A percentile compares a stretch with the other conserved stretches of the same genome.
phyloP scores from a whole-genome alignment of 2,113 vertebrate genomes.

The Malaclemys terrapin region DNA sequence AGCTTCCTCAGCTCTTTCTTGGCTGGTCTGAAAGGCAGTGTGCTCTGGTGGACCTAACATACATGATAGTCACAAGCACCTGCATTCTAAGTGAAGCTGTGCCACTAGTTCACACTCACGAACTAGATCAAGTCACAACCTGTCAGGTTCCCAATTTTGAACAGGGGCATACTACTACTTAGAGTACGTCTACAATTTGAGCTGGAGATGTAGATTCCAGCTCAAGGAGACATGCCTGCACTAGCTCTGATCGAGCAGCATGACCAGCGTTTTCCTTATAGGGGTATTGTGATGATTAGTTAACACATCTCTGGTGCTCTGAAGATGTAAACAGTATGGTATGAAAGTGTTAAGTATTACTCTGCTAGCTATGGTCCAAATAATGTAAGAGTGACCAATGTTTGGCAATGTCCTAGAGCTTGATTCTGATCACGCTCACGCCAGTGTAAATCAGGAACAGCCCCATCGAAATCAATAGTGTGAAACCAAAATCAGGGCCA shows the following conservation, averaged over 20 bases:
- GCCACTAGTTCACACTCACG: background rate
- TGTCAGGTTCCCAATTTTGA: slow-evolving; percentile 47
- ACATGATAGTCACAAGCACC: rapidly evolving
- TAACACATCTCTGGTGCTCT: slow-evolving; percentile 56
- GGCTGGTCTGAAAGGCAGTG: background rate
- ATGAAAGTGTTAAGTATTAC: slow-evolving; percentile 48
- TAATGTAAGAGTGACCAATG: background rate
- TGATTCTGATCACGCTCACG: slow-evolving; percentile 61
- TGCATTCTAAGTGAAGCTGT: background rate
- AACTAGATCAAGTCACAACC: slow-evolving; percentile 58
- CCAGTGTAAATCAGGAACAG: slow-evolving; percentile 61
- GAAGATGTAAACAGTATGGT: slow-evolving; percentile 55
- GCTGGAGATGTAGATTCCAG: background rate
- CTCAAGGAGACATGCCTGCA: background rate
- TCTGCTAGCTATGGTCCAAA: background rate
- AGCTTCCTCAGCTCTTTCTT: background rate
- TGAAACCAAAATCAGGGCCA: slow-evolving; percentile 67
- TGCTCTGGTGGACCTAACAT: background rate
- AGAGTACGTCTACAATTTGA: background rate
- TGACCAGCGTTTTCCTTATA: slow-evolving; percentile 30
- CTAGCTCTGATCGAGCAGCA: no score
- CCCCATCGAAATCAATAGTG: slow-evolving; percentile 56
- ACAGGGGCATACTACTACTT: background rate
- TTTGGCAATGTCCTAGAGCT: background rate
- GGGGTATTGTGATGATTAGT: slow-evolving; percentile 20